A percentile compares a stretch with the other conserved stretches of the same genome.
Evolutionary conservation across 2,113 vertebrate genomes (phyloP).

Genomic region (Hippocampus mohnikei): DNA sequence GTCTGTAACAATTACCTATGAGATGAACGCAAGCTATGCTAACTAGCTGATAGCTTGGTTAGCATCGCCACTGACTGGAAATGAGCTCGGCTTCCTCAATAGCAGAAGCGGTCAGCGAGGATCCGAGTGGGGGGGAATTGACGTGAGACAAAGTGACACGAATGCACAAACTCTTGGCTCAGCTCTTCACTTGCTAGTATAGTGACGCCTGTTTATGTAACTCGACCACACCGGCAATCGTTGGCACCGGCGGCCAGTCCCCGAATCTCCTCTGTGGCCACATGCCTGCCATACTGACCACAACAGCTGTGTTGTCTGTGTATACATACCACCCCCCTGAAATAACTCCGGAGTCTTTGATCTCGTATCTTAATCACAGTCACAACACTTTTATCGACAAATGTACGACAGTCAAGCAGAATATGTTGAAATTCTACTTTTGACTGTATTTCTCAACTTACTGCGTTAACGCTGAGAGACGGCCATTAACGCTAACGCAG

Average conservation of each 20-base stretch:
- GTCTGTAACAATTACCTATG: too few relatives aligned
- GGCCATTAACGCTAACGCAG: too few relatives aligned
- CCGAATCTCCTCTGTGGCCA: slow-evolving; percentile 18
- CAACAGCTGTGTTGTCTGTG: slow-evolving; percentile 53
- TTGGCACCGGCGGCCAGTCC: slow-evolving; percentile 58
- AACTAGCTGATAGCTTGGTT: not conserved
- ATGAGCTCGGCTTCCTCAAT: not conserved
- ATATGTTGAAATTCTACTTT: not conserved
- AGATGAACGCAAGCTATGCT: not conserved
- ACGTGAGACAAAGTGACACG: slow-evolving; percentile 44
- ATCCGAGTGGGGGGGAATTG: slow-evolving; percentile 38
- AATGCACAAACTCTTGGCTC: slow-evolving; percentile 18
- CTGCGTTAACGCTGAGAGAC: too few relatives aligned
- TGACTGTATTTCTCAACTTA: too few relatives aligned
- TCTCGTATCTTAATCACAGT: not conserved
- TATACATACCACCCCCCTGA: not conserved
- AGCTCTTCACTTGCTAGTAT: slow-evolving; percentile 54
- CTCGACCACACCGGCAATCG: slow-evolving; percentile 34
- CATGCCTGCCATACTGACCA: slow-evolving; percentile 49
- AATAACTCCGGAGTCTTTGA: slow-evolving; percentile 29
- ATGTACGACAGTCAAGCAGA: not conserved
- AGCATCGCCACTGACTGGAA: not conserved
- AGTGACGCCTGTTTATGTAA: slow-evolving; percentile 58
- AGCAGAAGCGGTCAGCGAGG: slow-evolving; percentile 28
- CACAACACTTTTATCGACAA: not conserved